phyloP scores from a whole-genome alignment of 2,797 vertebrate species.

The Leptatherina wallacei region DNA sequence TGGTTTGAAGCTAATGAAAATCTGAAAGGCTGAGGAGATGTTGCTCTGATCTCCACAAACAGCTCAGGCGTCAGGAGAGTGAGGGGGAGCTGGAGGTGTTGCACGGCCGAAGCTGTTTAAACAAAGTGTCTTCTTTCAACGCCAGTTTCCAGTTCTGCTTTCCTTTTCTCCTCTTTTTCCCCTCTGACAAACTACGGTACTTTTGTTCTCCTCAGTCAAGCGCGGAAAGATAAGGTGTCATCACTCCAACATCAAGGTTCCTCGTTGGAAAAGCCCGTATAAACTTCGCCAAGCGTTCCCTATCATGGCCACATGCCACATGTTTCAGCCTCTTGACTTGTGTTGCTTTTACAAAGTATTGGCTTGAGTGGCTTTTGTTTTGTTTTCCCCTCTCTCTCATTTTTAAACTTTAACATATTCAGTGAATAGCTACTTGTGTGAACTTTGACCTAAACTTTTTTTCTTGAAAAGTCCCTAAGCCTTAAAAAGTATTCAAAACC shows the following conservation, averaged over 20 bases:
- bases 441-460: conserved; percentile 39
- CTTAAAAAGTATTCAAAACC: not conserved
- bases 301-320: conserved; percentile 39
- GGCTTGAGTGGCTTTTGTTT: conserved; percentile 5
- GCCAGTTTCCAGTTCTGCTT: conserved; percentile 57
- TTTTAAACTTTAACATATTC: conserved; percentile 9
- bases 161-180: conserved; percentile 3
- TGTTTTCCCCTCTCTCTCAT: not conserved
- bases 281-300: conserved; percentile 28
- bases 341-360: conserved; percentile 49
- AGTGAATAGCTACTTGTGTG: not conserved
- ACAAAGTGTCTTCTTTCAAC: conserved; percentile 80
- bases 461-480: too few species aligned
- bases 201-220: conserved; percentile 58
- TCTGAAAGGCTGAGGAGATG: not conserved
- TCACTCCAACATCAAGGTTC: conserved; percentile 63
- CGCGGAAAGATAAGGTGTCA: conserved; percentile 70
- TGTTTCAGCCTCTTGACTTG: conserved; percentile 16
- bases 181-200: conserved; percentile 52
- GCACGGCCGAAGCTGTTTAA: conserved; percentile 70
- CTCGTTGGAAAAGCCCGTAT: conserved; percentile 22
- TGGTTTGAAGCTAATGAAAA: conserved; percentile 3
- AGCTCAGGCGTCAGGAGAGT: conserved; percentile 14
- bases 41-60: conserved; percentile 25
- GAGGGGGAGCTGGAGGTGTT: conserved; percentile 35